Evolutionary conservation across 2,888 invertebrate genomes (phyloP).

Genomic region (Melieria crassipennis): DNA sequence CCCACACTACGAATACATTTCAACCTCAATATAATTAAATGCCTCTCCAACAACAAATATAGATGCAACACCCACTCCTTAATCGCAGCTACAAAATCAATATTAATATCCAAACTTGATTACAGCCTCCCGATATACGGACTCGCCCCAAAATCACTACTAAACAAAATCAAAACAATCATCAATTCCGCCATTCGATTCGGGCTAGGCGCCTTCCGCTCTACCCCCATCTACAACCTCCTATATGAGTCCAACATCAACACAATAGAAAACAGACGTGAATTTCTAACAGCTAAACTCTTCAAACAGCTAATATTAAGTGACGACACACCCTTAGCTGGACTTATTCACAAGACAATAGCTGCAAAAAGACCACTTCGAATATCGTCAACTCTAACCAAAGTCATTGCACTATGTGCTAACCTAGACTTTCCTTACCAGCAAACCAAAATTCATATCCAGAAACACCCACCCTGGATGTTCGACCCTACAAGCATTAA

Average conservation of each 20-base stretch:
- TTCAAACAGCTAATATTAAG: too few species aligned
- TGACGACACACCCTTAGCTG: neutral
- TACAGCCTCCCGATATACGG: neutral
- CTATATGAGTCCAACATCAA: neutral
- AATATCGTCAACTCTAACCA: neutral
- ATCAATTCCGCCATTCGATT: neutral
- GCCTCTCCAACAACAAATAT: too few species aligned
- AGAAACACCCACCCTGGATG: neutral
- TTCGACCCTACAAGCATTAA: neutral
- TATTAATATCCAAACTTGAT: too few species aligned
- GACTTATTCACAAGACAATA: neutral
- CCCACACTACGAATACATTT: too few species aligned
- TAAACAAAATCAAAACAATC: neutral
- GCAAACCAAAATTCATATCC: neutral
- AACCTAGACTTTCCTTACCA: conserved; percentile 1
- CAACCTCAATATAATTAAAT: too few species aligned
- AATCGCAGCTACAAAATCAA: too few species aligned
- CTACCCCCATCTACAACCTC: neutral
- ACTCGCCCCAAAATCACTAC: neutral
- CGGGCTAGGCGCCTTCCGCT: conserved; percentile 1
- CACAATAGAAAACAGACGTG: neutral
- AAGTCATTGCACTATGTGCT: neutral
- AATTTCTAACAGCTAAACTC: neutral
- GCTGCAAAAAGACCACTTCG: neutral
- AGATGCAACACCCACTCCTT: too few species aligned